Conservation (phyloP, 2,113 vertebrate genomes). For the Scartelaos histophorus region DNA sequence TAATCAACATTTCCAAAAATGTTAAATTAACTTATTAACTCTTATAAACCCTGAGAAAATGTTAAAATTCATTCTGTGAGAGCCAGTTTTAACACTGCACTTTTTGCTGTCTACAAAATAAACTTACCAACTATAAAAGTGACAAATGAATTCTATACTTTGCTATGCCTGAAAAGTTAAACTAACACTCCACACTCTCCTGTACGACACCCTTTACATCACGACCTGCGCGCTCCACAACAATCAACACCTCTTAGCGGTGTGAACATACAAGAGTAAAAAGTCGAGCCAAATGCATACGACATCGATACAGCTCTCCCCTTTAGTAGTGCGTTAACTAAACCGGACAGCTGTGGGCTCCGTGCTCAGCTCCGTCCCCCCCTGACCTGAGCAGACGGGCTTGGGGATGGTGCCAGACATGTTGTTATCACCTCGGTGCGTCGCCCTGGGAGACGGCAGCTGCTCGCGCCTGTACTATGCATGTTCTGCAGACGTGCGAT, state of each 20-base stretch:
- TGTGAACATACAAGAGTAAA: neutral
- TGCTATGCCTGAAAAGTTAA: too few relatives aligned
- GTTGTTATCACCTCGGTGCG: conserved; percentile 48
- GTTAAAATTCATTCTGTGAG: too few relatives aligned
- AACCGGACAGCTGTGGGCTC: conserved; percentile 13
- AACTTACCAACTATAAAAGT: too few relatives aligned
- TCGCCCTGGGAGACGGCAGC: conserved; percentile 17
- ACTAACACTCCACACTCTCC: too few relatives aligned
- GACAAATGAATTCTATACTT: too few relatives aligned
- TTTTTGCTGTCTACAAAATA: too few relatives aligned
- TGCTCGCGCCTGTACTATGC: neutral
- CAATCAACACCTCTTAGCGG: neutral
- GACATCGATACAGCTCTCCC: too few relatives aligned
- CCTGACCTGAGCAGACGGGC: conserved; percentile 23
- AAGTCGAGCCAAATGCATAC: neutral
- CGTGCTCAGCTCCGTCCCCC: neutral
- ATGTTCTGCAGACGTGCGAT: conserved; percentile 1
- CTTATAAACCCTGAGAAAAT: too few relatives aligned
- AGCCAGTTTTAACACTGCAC: too few relatives aligned
- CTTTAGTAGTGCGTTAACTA: neutral
- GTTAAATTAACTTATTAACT: too few relatives aligned
- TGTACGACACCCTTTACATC: neutral
- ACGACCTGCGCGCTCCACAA: neutral
- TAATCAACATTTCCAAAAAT: too few relatives aligned
- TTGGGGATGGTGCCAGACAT: conserved; percentile 51